Percentiles rank a stretch among this genome's conserved stretches.
Evolutionary conservation across 2,888 invertebrate species (phyloP).

Genomic region (Tenthredo scrophulariae): DNA sequence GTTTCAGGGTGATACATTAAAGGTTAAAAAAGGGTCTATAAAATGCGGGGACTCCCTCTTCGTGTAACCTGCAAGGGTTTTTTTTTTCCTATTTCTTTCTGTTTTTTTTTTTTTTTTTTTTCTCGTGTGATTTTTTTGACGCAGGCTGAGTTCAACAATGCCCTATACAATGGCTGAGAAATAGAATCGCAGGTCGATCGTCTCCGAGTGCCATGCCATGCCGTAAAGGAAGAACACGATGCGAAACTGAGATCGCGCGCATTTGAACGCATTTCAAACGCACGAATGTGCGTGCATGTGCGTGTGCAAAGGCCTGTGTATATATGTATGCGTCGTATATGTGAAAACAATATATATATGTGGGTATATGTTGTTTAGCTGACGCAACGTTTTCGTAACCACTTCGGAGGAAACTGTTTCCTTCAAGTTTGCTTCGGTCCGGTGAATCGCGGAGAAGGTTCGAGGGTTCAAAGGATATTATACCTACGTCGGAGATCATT

Average conservation of each 20-base stretch:
- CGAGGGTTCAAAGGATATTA: conserved; percentile 50
- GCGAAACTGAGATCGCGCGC: conserved; percentile 5
- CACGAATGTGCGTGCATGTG: not conserved
- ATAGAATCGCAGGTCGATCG: conserved; percentile 33
- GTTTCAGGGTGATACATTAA: conserved; percentile 20
- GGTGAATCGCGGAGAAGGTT: conserved; percentile 24
- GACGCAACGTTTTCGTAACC: conserved; percentile 26
- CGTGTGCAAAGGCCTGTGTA: too few relatives aligned
- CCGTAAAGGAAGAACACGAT: conserved; percentile 10
- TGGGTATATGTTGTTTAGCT: not conserved
- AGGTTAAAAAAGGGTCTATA: conserved; percentile 18
- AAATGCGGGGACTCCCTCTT: conserved; percentile 17
- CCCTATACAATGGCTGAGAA: conserved; percentile 21
- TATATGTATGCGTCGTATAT: not conserved
- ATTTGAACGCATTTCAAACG: conserved; percentile 10
- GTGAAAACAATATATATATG: not conserved
- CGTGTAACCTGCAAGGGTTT: not conserved
- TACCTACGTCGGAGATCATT: conserved; percentile 46
- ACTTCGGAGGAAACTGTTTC: conserved; percentile 21
- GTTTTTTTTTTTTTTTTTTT: not conserved
- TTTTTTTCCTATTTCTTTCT: not conserved
- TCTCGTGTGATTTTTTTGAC: not conserved
- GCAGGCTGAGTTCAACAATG: conserved; percentile 14
- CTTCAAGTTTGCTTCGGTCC: conserved; percentile 36
- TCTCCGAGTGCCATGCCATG: conserved; percentile 1